Evolutionary conservation across 2,113 vertebrate genomes (phyloP).

Genomic region (Tautogolabrus adspersus): DNA sequence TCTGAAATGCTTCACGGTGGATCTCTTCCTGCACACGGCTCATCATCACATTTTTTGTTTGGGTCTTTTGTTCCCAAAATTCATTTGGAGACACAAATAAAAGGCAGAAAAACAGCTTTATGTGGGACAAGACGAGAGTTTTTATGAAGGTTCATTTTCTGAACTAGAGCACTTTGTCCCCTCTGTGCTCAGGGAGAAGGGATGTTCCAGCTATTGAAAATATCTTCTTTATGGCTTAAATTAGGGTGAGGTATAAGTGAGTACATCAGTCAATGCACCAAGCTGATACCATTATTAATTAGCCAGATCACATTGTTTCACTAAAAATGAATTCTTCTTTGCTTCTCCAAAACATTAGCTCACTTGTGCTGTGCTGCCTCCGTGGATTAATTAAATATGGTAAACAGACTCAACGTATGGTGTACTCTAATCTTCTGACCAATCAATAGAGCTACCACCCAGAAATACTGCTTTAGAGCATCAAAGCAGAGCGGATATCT

Average conservation of each 20-base stretch:
- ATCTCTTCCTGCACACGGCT: slow-evolving; percentile 47
- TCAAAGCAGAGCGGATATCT: no score
- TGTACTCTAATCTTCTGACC: no score
- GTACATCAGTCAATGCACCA: not conserved
- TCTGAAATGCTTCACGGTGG: slow-evolving; percentile 40
- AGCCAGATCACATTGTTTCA: not conserved
- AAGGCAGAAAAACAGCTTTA: slow-evolving; percentile 17
- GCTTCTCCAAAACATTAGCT: not conserved
- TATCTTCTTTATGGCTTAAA: not conserved
- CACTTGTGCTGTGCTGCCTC: not conserved
- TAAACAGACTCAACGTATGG: not conserved
- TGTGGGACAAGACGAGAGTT: not conserved
- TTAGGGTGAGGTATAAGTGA: not conserved
- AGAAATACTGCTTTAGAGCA: no score
- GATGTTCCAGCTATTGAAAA: not conserved
- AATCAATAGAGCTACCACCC: not conserved
- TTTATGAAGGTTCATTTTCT: slow-evolving; percentile 4
- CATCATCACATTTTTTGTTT: slow-evolving; percentile 42
- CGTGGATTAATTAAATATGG: no score
- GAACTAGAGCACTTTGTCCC: not conserved
- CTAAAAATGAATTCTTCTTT: not conserved
- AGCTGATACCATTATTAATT: not conserved
- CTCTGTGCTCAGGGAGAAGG: not conserved
- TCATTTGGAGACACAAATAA: slow-evolving; percentile 22
- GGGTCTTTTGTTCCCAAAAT: slow-evolving; percentile 24